phyloP scores from a whole-genome alignment of 2,888 invertebrate genomes.

The Leucoptera coffeella region DNA sequence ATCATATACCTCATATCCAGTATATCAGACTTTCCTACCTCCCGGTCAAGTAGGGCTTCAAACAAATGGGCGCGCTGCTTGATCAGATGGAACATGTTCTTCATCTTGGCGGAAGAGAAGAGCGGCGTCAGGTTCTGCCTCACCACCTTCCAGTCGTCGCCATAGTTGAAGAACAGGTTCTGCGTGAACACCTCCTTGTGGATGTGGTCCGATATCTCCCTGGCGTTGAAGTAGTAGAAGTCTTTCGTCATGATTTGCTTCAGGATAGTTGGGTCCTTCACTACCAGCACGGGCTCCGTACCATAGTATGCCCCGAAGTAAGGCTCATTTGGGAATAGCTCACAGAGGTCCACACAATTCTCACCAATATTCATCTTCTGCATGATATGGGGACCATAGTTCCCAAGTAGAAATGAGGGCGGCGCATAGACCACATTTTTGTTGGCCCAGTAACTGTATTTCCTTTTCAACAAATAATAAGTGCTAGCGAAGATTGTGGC shows the following conservation, averaged over 20 bases:
- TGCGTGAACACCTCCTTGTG: too few relatives aligned
- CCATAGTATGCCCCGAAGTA: constrained; percentile 7
- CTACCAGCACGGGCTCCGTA: constrained; percentile 5
- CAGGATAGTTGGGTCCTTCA: constrained; percentile 4
- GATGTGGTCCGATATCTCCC: constrained; percentile 1
- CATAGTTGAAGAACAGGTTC: too few relatives aligned
- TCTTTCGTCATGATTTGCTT: constrained; percentile 4
- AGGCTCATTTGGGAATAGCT: constrained; percentile 9
- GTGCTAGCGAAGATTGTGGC: too few relatives aligned
- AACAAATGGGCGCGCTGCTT: constrained; percentile 1
- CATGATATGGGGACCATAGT: too few relatives aligned
- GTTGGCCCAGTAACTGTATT: constrained; percentile 16
- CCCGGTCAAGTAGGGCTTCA: constrained; percentile 1
- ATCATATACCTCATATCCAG: constrained; percentile 2
- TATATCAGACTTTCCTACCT: neutral
- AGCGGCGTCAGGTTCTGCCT: too few relatives aligned
- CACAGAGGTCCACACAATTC: constrained; percentile 10
- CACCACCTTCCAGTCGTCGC: too few relatives aligned
- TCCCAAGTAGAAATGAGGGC: constrained; percentile 17
- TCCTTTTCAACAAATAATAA: neutral
- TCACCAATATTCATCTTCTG: constrained; percentile 9
- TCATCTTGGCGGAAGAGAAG: too few relatives aligned
- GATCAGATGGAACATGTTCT: too few relatives aligned
- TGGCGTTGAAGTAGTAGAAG: constrained; percentile 4
- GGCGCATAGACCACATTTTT: too few relatives aligned